Conservation (phyloP, 2,888 invertebrate species). For the Kuschelorhynchus macadamiae region DNA sequence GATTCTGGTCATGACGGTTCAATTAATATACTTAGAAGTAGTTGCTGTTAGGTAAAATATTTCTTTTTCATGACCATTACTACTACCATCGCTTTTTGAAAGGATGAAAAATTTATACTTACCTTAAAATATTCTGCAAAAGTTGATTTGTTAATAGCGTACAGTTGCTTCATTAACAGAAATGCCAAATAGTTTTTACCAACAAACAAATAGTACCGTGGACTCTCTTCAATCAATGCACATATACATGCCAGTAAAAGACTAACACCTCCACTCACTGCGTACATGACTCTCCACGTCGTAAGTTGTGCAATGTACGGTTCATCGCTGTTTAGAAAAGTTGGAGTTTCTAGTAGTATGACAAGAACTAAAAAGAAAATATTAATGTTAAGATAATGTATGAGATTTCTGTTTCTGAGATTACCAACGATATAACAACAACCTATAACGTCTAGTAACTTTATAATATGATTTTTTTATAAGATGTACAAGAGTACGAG, state of each 20-base stretch:
- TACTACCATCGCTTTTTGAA: no score
- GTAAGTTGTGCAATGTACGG: constrained; percentile 53
- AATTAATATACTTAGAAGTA: no score
- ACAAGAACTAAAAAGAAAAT: constrained; percentile 46
- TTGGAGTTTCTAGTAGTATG: constrained; percentile 48
- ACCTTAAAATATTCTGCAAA: constrained; percentile 66
- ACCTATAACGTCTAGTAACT: no score
- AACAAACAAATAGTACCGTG: constrained; percentile 66
- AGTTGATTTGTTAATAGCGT: constrained; percentile 69
- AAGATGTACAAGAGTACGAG: no score
- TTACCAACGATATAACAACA: no score
- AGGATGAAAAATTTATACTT: no score
- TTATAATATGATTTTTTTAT: no score
- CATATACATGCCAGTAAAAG: constrained; percentile 66
- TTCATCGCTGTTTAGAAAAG: constrained; percentile 49
- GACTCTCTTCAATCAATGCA: constrained; percentile 67
- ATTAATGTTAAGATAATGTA: neutral
- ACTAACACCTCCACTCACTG: constrained; percentile 64
- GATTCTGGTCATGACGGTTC: no score
- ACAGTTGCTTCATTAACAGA: constrained; percentile 67
- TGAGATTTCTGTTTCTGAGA: no score
- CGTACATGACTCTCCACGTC: constrained; percentile 68
- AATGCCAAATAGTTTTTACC: constrained; percentile 64
- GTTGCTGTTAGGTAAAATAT: no score
- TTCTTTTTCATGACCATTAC: no score